Conservation (phyloP, 2,113 vertebrate species). For the Spea bombifrons region DNA sequence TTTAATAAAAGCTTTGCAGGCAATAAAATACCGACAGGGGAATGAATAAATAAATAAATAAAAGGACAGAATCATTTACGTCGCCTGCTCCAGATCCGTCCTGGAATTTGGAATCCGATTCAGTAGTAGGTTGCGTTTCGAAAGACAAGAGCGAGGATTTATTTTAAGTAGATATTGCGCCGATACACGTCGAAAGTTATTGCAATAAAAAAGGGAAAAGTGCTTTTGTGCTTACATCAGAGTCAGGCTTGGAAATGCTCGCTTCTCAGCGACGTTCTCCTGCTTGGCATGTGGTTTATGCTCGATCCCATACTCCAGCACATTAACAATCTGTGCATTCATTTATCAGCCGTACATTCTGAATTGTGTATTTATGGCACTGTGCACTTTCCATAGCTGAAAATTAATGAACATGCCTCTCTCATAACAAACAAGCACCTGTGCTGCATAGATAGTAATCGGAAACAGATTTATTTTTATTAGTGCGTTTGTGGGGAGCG, state of each 20-base stretch:
- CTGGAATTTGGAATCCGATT: conserved; percentile 42
- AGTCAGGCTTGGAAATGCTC: conserved; percentile 73
- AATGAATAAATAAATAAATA: conserved; percentile 7
- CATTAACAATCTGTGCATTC: conserved; percentile 97
- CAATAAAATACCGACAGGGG: conserved; percentile 29
- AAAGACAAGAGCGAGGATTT: conserved; percentile 42
- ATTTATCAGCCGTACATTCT: conserved; percentile 97
- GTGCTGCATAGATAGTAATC: conserved; percentile 98
- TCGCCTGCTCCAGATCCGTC: conserved; percentile 31
- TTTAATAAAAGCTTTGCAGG: conserved; percentile 35
- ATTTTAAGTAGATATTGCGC: conserved; percentile 60
- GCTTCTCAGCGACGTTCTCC: conserved; percentile 77
- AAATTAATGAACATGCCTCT: conserved; percentile 99
- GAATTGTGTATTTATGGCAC: conserved; percentile 98
- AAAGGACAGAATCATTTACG: conserved; percentile 26
- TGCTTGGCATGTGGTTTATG: conserved; percentile 82
- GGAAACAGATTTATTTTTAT: conserved; percentile 99
- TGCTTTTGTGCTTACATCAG: conserved; percentile 60
- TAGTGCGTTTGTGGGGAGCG: conserved; percentile 91
- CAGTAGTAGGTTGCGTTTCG: conserved; percentile 34
- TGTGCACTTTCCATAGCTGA: conserved; percentile 98
- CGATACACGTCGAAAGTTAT: conserved; percentile 65
- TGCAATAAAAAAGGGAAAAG: conserved; percentile 59
- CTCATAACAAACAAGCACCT: conserved; percentile 99
- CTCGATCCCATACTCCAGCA: conserved; percentile 89